Evolutionary conservation across 2,797 vertebrate genomes (phyloP).

Genomic region (Hapalemur alaotrensis): DNA sequence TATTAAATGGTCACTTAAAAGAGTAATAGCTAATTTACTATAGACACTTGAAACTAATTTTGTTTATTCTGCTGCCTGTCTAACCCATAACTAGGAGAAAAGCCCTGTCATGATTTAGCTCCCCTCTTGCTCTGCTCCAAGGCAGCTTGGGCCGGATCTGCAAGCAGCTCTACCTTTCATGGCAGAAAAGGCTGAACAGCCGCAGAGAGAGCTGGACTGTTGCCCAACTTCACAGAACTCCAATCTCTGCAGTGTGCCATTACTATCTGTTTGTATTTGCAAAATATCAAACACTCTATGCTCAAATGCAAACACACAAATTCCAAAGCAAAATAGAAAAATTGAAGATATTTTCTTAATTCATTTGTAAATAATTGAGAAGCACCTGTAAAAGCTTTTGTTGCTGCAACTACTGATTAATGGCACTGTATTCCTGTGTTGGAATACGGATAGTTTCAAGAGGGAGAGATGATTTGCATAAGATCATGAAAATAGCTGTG

Average conservation of each 20-base stretch:
- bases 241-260: neutral
- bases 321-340: slow-evolving; percentile 4
- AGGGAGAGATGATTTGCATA: neutral
- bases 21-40: neutral
- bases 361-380: neutral
- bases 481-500: neutral
- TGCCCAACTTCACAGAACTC: neutral
- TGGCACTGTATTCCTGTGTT: neutral
- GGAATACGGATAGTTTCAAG: neutral
- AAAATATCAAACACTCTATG: neutral
- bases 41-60: neutral
- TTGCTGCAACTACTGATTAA: neutral
- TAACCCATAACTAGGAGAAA: neutral
- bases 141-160: neutral
- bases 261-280: neutral
- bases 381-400: neutral
- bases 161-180: neutral
- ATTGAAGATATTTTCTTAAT: neutral
- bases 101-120: neutral
- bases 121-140: neutral
- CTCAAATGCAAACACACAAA: neutral
- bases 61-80: neutral
- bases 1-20: neutral
- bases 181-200: neutral
- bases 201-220: neutral